Conservation (phyloP, 2,888 invertebrate species). For the Tetragnatha montana region DNA sequence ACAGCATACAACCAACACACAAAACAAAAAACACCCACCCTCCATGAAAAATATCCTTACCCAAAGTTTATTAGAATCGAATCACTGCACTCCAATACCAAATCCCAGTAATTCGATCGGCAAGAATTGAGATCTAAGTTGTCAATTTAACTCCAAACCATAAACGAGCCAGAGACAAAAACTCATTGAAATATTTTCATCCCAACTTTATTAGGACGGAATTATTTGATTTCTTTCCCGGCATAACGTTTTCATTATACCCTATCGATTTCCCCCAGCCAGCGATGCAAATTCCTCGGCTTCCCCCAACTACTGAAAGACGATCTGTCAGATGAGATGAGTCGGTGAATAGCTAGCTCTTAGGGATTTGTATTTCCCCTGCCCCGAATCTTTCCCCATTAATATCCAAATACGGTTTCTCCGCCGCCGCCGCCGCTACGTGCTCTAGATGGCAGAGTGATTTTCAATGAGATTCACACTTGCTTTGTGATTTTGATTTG, state of each 20-base stretch:
- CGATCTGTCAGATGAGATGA: constrained; percentile 47
- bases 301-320: neutral
- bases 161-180: neutral
- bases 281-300: constrained; percentile 33
- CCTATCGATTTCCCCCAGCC: constrained; percentile 24
- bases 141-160: neutral
- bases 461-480: neutral
- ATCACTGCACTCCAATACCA: neutral
- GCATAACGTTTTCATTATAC: constrained; percentile 28
- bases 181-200: constrained; percentile 35
- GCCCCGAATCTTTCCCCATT: constrained; percentile 15
- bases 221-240: constrained; percentile 42
- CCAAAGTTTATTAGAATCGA: neutral
- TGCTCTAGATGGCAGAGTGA: neutral
- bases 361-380: constrained; percentile 30
- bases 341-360: constrained; percentile 5
- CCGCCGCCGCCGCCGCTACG: neutral
- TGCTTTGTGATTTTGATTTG: neutral
- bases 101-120: constrained; percentile 12
- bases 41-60: neutral
- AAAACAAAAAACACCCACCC: neutral
- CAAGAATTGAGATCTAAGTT: constrained; percentile 11
- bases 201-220: constrained; percentile 34
- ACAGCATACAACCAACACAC: neutral
- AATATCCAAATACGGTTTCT: constrained; percentile 23